A percentile compares a stretch with the other conserved stretches of the same genome.
Conservation (phyloP, 2,797 vertebrate species). For the Allobates femoralis region DNA sequence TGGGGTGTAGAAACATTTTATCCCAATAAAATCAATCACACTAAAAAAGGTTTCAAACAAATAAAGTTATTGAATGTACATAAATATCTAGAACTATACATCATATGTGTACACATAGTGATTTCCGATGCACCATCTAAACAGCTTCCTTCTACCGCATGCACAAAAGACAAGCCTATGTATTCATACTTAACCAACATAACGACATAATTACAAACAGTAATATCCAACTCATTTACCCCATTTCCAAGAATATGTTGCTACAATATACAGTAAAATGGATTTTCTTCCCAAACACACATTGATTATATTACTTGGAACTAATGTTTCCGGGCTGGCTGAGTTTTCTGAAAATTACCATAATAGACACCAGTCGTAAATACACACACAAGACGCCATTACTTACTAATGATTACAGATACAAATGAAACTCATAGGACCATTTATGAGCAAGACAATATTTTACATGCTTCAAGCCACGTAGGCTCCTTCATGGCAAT, state of each 20-base stretch:
- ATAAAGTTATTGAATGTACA: no score
- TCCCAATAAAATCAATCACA: no score
- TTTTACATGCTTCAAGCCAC: background rate
- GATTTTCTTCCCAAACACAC: constrained; percentile 46
- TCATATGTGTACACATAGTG: background rate
- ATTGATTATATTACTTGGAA: constrained; percentile 54
- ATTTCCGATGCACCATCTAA: background rate
- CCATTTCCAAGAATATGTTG: constrained; percentile 51
- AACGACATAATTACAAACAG: background rate
- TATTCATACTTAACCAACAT: background rate
- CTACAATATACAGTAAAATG: constrained; percentile 17
- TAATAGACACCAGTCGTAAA: constrained; percentile 38
- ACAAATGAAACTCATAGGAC: background rate
- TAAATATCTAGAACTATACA: background rate
- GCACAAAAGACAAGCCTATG: background rate
- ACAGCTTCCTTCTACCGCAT: background rate
- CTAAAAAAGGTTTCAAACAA: no score
- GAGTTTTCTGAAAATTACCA: constrained; percentile 32
- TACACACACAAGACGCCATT: background rate
- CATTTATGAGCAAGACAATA: background rate
- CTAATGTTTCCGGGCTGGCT: constrained; percentile 31
- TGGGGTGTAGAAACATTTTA: background rate
- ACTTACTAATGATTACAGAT: constrained; percentile 38
- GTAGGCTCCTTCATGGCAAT: constrained; percentile 5
- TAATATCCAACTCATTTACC: constrained; percentile 44